Evolutionary conservation across 2,797 vertebrate genomes (phyloP).

Genomic region (Coreius guichenoti): DNA sequence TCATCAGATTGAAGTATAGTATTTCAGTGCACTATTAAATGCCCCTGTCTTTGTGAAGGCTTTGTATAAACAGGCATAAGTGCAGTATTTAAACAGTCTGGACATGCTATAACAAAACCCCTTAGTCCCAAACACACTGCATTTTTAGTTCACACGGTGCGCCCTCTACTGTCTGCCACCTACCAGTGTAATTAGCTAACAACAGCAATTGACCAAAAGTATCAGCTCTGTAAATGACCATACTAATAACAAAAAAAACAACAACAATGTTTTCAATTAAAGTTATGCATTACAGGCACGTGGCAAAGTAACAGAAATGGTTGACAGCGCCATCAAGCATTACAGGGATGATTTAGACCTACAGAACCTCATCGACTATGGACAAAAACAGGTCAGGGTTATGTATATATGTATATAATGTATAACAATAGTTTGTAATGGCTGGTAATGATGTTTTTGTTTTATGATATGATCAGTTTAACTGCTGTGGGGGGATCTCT

Average conservation of each 20-base stretch:
- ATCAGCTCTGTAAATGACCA: neutral
- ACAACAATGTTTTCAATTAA: neutral
- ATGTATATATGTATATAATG: neutral
- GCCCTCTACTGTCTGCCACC: slow-evolving; percentile 60
- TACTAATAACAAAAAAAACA: neutral
- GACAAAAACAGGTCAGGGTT: slow-evolving; percentile 87
- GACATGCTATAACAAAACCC: slow-evolving; percentile 10
- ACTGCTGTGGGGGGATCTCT: slow-evolving; percentile 87
- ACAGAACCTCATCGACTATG: slow-evolving; percentile 95
- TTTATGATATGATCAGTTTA: slow-evolving; percentile 78
- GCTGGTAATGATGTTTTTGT: neutral
- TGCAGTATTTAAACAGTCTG: neutral
- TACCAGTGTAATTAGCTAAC: neutral
- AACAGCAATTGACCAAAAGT: neutral
- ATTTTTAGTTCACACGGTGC: neutral
- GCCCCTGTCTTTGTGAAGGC: neutral
- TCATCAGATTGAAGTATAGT: neutral
- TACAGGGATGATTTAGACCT: slow-evolving; percentile 93
- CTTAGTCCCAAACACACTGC: neutral
- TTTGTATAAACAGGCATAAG: neutral
- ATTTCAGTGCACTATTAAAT: neutral
- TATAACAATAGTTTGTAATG: neutral
- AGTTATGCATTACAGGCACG: slow-evolving; percentile 76
- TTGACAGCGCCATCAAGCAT: slow-evolving; percentile 86
- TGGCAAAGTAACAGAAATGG: slow-evolving; percentile 85